Conservation (phyloP, 1,140 invertebrate species). For the Zaprionus kolodkinae region DNA sequence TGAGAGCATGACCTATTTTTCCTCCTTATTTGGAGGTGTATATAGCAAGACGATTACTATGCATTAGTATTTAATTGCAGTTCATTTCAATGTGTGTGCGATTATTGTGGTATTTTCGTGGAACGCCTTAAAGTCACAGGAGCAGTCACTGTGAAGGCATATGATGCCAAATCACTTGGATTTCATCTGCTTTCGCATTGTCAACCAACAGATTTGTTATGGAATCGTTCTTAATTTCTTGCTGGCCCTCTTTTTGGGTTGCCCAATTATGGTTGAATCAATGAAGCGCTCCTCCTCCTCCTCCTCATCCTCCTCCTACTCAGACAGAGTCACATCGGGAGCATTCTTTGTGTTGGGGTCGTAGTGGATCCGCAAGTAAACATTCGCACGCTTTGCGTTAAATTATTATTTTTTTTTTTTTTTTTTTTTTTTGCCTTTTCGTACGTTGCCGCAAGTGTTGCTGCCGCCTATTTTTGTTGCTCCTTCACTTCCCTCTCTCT, state of each 20-base stretch:
- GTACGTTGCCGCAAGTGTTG: constrained; percentile 50
- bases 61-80: background rate
- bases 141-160: no score
- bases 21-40: no score
- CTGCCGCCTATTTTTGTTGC: constrained; percentile 7
- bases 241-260: background rate
- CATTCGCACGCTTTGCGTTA: constrained; percentile 68
- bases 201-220: background rate
- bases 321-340: constrained; percentile 1
- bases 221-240: background rate
- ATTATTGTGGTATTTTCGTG: no score
- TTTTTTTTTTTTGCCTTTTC: constrained; percentile 27
- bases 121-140: no score
- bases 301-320: constrained; percentile 1
- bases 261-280: constrained; percentile 4
- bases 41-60: no score
- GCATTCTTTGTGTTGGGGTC: background rate
- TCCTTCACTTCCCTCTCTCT: background rate
- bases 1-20: no score
- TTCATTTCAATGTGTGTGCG: no score
- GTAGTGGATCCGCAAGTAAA: constrained; percentile 42
- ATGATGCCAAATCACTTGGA: no score
- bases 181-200: background rate
- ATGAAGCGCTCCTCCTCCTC: background rate
- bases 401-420: constrained; percentile 53